Conservation (phyloP, 2,113 vertebrate genomes). For the Microcebus lehilahytsara region DNA sequence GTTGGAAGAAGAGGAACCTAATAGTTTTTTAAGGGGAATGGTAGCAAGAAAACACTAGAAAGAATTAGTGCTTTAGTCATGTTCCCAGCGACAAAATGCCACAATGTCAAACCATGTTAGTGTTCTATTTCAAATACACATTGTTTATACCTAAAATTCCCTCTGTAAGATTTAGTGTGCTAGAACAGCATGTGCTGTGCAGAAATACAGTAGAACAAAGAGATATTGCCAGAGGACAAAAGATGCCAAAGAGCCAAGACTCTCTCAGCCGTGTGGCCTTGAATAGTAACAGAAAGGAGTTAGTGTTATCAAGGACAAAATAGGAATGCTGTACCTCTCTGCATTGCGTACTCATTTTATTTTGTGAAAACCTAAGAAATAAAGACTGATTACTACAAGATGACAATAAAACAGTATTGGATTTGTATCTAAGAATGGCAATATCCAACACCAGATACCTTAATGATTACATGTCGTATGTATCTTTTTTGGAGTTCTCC, state of each 20-base stretch:
- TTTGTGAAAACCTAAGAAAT: not conserved
- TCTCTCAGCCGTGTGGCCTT: not conserved
- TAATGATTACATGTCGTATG: not conserved
- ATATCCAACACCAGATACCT: not conserved
- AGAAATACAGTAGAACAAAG: not conserved
- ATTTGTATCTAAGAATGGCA: not conserved
- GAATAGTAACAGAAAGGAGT: not conserved
- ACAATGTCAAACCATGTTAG: constrained; percentile 4
- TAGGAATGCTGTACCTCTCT: not conserved
- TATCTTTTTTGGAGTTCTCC: not conserved
- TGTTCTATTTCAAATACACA: not conserved
- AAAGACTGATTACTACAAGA: not conserved
- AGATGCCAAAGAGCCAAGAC: not conserved
- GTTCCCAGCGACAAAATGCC: not conserved
- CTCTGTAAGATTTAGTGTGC: not conserved
- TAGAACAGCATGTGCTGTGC: not conserved
- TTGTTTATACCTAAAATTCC: not conserved
- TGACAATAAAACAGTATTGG: not conserved
- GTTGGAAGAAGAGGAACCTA: not conserved
- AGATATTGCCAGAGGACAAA: not conserved
- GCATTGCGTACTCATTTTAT: not conserved
- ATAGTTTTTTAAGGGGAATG: not conserved
- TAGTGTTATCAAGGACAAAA: not conserved
- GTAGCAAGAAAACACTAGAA: not conserved
- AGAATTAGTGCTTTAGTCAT: not conserved